Evolutionary conservation across 2,113 vertebrate species (phyloP), one percentile per base, ranked within the genome.

Genomic region (Tychaedon coryphoeus): DNA sequence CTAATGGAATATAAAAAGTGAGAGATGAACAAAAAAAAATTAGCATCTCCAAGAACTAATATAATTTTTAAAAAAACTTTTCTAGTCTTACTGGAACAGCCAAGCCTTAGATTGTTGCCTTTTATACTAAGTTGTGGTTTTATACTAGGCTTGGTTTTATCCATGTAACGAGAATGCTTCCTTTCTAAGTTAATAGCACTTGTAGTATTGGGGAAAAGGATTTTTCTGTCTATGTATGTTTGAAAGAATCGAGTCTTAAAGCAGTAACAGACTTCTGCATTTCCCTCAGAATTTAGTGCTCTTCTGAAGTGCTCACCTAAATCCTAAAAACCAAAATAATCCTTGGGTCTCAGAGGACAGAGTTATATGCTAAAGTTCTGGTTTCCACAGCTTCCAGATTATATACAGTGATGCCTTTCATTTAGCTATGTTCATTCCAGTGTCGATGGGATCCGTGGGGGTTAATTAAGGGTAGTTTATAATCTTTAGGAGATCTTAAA

Each of bases 381-480:
- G 62, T 57, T 95, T 94, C 57, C 48, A 64, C 48, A 88, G 86
- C 90, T 94, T 86, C 60, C 51, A 86, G 71, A 77, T 96, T 48
- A 80, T 6, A 31, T 42, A 64, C 61, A 80, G 86, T 25, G 71
- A 86, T 77, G 72, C 64, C 80, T 92, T 91, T 88, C 71, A 76
- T 40, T 81, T 80, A 78, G 48, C 43, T 28, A 3, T 47, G 45
- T 23, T 69, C 33, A 11, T 67, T 94, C 36, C 69, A 66, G 65
- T 33, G 40, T 51, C 61, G 13, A 56, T 75, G 61, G 72, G 45
- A 96, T 95, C 93, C 60, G 0, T 61, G 51, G 84, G 77, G 92
- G 82, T 94, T 93, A 94, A 94, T 90, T 94, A 93, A 93, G 71
- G 28, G 60, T 74, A 90, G 72, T 92, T 93, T 78, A 93, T 93